Conservation (phyloP, 2,797 vertebrate species). For the Synaphobranchus kaupii region DNA sequence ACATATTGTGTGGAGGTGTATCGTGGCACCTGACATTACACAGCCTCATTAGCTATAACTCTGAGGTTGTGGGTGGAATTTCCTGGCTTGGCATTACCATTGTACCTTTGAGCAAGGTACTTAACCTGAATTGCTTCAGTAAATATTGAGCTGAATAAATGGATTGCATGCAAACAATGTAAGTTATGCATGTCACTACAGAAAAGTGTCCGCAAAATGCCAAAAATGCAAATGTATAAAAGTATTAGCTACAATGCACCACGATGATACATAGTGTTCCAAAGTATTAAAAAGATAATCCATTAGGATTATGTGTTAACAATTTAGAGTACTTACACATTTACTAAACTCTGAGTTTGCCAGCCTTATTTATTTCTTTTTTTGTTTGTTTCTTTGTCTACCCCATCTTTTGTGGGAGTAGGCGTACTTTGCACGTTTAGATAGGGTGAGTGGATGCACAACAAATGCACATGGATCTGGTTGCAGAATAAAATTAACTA, state of each 20-base stretch:
- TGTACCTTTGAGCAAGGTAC: not conserved
- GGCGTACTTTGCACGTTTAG: no score
- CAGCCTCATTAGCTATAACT: not conserved
- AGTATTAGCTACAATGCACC: not conserved
- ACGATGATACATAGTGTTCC: not conserved
- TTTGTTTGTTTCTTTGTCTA: not conserved
- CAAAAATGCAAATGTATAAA: not conserved
- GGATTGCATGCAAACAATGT: no score
- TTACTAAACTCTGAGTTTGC: not conserved
- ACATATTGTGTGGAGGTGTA: not conserved
- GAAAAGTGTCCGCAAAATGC: not conserved
- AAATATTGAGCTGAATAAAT: no score
- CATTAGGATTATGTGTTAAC: no score
- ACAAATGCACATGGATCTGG: no score
- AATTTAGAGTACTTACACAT: not conserved
- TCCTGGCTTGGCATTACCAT: not conserved
- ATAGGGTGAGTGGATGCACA: no score
- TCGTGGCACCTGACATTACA: not conserved
- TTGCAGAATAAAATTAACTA: not conserved
- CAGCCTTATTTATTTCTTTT: not conserved
- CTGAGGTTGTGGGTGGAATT: not conserved
- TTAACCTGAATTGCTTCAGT: no score
- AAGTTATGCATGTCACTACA: no score
- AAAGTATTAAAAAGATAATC: no score
- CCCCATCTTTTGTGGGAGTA: not conserved